Base-by-base conservation (phyloP, 2,113 vertebrate genomes). In the Empidonax alnorum region DNA sequence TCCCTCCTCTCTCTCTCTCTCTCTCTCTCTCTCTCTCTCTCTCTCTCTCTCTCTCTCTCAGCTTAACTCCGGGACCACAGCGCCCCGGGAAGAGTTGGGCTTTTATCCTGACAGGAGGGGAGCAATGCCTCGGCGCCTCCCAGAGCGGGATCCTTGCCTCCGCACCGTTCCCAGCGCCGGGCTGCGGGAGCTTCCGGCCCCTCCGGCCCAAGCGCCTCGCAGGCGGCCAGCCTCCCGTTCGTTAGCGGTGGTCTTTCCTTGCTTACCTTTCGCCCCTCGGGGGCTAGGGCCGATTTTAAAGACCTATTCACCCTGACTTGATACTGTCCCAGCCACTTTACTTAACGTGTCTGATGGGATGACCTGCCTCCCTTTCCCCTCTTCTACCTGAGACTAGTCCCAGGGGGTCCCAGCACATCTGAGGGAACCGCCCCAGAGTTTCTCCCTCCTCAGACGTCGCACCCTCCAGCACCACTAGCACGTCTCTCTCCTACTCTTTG, bases 21-120 rank as follows among this genome's bases (percentile, higher is more conserved):
- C 22, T 10, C 17, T 37, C 47, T 52, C 8, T 39, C 3, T 9
- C 2, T 8, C 5, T 6, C 11, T 12, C 39, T 3, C 10, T 5
- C 5, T 5, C 6, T 4, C 15, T 14, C 41, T 19, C 35, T 11
- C 12, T 8, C 7, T 2, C 4, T 6, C 24, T 62, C 33, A 25
- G 12, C 14, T 3, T 37, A 33, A n/a, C 18, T n/a, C 23, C 9
- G 9, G 9, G 50, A 35, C 17, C 11, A 23, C 31, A 22, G 13
- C 14, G 3, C 24, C 31, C 24, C 28, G 7, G 24, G 49, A 71
- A 42, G 18, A 66, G 12, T 6, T 2, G 41, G 33, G 42, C 11
- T 80, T 39, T 55, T 9, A 16, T 21, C 61, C 25, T 9, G 25
- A 5, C 10, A 10, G 41, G 52, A 47, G 56, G 14, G 24, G 20